Evolutionary conservation across 2,888 invertebrate species (phyloP).

Genomic region (Cephus rjabovi): DNA sequence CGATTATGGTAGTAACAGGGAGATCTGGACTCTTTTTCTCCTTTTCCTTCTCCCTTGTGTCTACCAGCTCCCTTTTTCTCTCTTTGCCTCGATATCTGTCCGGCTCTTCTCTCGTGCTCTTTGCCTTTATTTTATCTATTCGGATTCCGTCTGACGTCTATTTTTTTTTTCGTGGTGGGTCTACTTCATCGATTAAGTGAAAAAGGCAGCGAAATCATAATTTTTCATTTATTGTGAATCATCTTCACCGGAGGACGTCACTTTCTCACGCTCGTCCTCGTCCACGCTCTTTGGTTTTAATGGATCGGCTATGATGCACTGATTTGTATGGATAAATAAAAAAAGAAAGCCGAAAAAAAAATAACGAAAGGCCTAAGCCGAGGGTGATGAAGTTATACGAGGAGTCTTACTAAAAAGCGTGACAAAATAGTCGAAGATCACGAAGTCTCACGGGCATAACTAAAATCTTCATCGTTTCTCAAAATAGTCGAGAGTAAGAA

Average conservation of each 20-base stretch:
- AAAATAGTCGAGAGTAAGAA: conserved; percentile 8
- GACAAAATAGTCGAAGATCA: conserved; percentile 40
- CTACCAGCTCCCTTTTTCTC: not conserved
- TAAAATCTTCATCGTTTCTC: conserved; percentile 50
- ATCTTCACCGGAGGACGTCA: not conserved
- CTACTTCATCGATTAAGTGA: not conserved
- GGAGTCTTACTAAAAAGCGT: conserved; percentile 43
- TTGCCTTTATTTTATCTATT: not conserved
- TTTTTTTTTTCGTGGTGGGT: not conserved
- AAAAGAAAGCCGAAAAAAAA: not conserved
- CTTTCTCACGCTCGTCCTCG: not conserved
- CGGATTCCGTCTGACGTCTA: not conserved
- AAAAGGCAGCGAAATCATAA: not conserved
- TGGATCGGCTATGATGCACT: not conserved
- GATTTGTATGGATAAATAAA: not conserved
- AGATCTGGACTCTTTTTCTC: not conserved
- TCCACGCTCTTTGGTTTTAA: not conserved
- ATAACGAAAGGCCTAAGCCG: not conserved
- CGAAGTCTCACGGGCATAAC: conserved; percentile 32
- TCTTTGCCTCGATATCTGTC: not conserved
- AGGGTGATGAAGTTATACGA: not conserved
- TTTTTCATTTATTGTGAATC: not conserved
- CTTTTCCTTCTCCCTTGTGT: not conserved
- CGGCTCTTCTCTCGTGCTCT: not conserved
- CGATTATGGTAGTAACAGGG: not conserved